These are phyloP conservation scores for Augochlorella aurata DNA, from an alignment of 2,888 invertebrate genomes.

Conservation along the genomic window DNA sequence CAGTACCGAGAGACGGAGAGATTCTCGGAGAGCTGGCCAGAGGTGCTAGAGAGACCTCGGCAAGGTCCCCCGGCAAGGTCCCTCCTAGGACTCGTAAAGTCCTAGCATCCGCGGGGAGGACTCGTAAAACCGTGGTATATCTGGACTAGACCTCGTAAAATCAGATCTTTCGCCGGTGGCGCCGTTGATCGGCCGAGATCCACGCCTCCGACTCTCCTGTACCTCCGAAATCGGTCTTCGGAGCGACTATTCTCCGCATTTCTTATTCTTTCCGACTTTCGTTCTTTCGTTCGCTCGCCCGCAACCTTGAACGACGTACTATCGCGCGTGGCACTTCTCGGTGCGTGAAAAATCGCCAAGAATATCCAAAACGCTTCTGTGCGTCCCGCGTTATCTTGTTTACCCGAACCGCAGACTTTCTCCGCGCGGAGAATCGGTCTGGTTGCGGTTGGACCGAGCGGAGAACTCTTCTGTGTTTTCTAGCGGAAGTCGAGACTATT, in stretches of 20 bases:
- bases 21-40: background rate
- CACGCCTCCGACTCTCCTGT: background rate
- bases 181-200: slow-evolving; percentile 7
- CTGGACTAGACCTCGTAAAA: slow-evolving; percentile 11
- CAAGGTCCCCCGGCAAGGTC: background rate
- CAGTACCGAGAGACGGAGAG: background rate
- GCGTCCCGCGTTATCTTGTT: slow-evolving; percentile 1
- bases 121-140: slow-evolving; percentile 1
- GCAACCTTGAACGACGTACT: background rate
- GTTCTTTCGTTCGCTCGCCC: background rate
- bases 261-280: too few relatives aligned
- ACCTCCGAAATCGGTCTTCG: too few relatives aligned
- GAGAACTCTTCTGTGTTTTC: too few relatives aligned
- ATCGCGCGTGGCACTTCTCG: background rate
- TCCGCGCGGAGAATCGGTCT: background rate
- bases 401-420: background rate
- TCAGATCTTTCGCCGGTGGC: background rate
- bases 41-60: background rate
- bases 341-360: background rate
- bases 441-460: too few relatives aligned
- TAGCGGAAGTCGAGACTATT: too few relatives aligned
- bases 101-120: background rate
- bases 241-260: too few relatives aligned
- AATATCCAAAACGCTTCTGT: background rate
- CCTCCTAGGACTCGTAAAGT: slow-evolving; percentile 5